phyloP scores from a whole-genome alignment of 2,113 vertebrate genomes.

The Sus scrofa region T2T-Sscrofa CM000827.6:102305001-102305500 shows the following conservation, averaged over 20 bases:
- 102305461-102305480: too few species aligned
- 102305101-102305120: slow-evolving; percentile 28
- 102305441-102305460: too few species aligned
- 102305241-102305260: slow-evolving; percentile 1
- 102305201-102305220: neutral
- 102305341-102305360: slow-evolving; percentile 12
- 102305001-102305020: neutral
- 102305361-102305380: neutral
- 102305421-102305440: too few species aligned
- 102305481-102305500: too few species aligned
- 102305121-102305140: slow-evolving; percentile 29
- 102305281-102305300: neutral
- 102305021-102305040: neutral
- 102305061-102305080: neutral
- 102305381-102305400: slow-evolving; percentile 32
- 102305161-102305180: neutral
- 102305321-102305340: neutral
- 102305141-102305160: neutral
- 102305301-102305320: neutral
- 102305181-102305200: neutral
- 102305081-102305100: slow-evolving; percentile 21
- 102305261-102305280: slow-evolving; percentile 36
- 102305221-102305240: slow-evolving; percentile 16
- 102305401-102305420: too few species aligned
- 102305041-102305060: slow-evolving; percentile 16